Base-by-base conservation (phyloP, 2,113 vertebrate species). In the Reinhardtius hippoglossoides region DNA sequence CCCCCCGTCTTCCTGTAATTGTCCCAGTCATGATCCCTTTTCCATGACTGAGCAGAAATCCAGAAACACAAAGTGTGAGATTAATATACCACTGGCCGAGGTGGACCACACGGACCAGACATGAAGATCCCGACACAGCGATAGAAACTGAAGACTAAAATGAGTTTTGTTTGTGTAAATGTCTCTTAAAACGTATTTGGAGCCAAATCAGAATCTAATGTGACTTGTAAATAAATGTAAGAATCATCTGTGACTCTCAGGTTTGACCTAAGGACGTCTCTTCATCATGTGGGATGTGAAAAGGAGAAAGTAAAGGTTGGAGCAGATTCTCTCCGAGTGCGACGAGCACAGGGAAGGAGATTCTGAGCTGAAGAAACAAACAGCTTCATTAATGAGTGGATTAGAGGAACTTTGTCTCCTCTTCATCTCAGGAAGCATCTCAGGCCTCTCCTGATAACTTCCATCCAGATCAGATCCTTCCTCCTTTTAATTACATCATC, bases 1-100 rank as follows among this genome's bases (percentile, higher is more conserved):
- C 23, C 50, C 74, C 55, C 55, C 1, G 1, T 40, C 72, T 89
- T 92, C 88, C 88, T 88, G 87, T 67, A 27, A 88, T 91, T 90
- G 87, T 92, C 76, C 16, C 23, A 23, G 61, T 86, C 67, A 42
- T 63, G 69, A 68, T 66, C 50, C 67, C 71, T 75, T 90, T 92
- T 87, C 86, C 71, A 81, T 74, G 75, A 89, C 74, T 26, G 55
- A 65, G 78, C 76, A 87, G 64, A 81, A 80, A 65, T 26, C 23
- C 68, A 10, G 69, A 56, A 27, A 3, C 54, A 23, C 16, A 35
- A 42, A 42, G 27, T 60, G 64, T 26, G 71, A 59, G 55, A 58
- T 23, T 68, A 40, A 67, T 66, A 68, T 31, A 67, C 20, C 55
- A 3, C 59, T 3, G 40, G 42, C 40, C 20, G 60, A 67, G 62